Base-by-base conservation (phyloP, 2,113 vertebrate species). In the Lepisosteus osseus region DNA sequence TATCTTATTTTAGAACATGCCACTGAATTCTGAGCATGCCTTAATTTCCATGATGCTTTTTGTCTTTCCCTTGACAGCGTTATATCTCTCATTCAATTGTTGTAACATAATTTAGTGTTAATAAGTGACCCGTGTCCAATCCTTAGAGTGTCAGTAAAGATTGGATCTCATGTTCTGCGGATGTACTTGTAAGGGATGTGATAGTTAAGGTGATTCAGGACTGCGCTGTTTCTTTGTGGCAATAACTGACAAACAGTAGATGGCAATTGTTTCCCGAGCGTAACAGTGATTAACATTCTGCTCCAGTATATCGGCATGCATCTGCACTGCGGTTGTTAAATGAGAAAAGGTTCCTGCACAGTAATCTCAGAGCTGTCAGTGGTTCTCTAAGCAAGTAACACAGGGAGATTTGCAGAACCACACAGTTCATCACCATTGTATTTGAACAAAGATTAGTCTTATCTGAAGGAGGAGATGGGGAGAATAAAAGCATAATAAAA, bases 231-330 rank as follows among this genome's bases (percentile, higher is more conserved):
- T 65, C 29, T 69, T 79, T 76, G 69, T 74, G 5, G 70, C 70
- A 76, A 73, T 82, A 74, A 59, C 72, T 82, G 81, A 79, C 0
- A 65, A 29, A 65, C 41, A 43, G 0, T 77, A 73, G 54, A 56
- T 79, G 73, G 76, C 72, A 77, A 13, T 86, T 83, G 69, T 84
- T 87, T 76, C 54, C 75, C 81, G 66, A 41, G 69, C 45, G 42
- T 78, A 73, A 17, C 69, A 67, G 57, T 75, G 77, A 82, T 86
- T 85, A 87, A 67, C 67, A 84, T 88, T 86, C 83, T 81, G 40
- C 78, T 78, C 72, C 68, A 76, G 73, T 69, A 7, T 82, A 73
- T 79, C 42, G 47, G 76, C 66, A 71, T 83, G 77, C 44, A 74
- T 85, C 77, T 87, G 41, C 81, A 83, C 72, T 75, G 64, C 74